Percentiles rank a stretch among this genome's conserved stretches.
Evolutionary conservation across 2,888 invertebrate genomes (phyloP).

Genomic region (Eristalinus aeneus): DNA sequence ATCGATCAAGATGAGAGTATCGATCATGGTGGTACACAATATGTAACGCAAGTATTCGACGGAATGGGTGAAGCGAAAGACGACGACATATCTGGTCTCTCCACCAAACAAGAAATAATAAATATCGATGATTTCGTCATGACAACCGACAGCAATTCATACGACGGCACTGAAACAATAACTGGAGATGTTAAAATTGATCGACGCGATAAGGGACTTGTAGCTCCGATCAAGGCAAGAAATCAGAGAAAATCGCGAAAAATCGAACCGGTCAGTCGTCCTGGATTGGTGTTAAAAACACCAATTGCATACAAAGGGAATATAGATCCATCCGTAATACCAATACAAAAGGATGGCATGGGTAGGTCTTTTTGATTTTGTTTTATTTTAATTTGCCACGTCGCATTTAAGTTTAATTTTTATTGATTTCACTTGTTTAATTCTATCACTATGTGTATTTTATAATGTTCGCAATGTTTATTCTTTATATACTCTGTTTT

Average conservation of each 20-base stretch:
- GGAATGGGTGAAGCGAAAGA: conserved; percentile 71
- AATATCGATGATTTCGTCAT: conserved; percentile 80
- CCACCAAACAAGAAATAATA: conserved; percentile 79
- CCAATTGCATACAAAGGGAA: conserved; percentile 90
- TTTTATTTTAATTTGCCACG: conserved; percentile 56
- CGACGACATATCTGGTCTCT: conserved; percentile 74
- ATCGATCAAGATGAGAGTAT: conserved; percentile 75
- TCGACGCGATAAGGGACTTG: conserved; percentile 33
- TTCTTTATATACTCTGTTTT: conserved; percentile 13
- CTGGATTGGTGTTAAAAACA: conserved; percentile 87
- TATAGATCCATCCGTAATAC: conserved; percentile 92
- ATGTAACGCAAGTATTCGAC: conserved; percentile 71
- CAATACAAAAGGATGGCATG: conserved; percentile 93
- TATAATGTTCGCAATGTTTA: neutral
- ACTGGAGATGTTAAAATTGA: conserved; percentile 74
- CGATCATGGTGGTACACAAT: conserved; percentile 66
- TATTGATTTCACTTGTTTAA: conserved; percentile 39
- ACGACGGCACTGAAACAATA: conserved; percentile 78
- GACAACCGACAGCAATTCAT: conserved; percentile 80
- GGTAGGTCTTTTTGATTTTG: conserved; percentile 83
- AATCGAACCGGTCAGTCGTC: conserved; percentile 88
- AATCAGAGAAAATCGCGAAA: conserved; percentile 81
- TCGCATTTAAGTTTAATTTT: conserved; percentile 55
- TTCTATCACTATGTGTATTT: conserved; percentile 4
- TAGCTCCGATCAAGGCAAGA: conserved; percentile 70